phyloP scores from a whole-genome alignment of 2,797 vertebrate genomes.

The Alauda arvensis region DNA sequence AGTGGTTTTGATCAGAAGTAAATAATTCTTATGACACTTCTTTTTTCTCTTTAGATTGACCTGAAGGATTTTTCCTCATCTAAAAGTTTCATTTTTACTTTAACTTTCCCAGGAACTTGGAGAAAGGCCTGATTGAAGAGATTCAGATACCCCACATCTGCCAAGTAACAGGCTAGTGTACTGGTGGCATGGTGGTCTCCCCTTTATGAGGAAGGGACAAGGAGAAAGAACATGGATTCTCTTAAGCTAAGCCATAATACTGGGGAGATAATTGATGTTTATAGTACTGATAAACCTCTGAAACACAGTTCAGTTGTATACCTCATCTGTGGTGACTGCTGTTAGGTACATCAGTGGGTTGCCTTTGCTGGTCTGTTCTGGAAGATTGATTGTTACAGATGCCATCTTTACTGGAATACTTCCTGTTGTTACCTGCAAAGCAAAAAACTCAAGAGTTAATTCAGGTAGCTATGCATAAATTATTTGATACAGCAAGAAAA shows the following conservation, averaged over 20 bases:
- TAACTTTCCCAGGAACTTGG: neutral
- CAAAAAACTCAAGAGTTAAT: neutral
- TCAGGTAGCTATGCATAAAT: neutral
- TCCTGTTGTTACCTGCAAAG: slow-evolving; percentile 79
- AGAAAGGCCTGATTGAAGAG: neutral
- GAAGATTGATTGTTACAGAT: slow-evolving; percentile 78
- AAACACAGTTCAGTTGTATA: slow-evolving; percentile 21
- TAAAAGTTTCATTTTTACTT: neutral
- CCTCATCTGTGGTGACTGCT: slow-evolving; percentile 70
- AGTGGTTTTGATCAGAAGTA: neutral
- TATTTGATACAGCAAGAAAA: neutral
- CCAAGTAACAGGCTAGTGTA: neutral
- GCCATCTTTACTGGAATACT: slow-evolving; percentile 78
- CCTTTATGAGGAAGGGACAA: neutral
- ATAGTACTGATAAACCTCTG: neutral
- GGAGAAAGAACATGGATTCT: neutral
- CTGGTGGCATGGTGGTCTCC: neutral
- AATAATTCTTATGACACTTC: rapidly evolving
- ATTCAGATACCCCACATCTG: neutral
- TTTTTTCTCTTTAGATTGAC: neutral
- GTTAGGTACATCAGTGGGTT: slow-evolving; percentile 85
- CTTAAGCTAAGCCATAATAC: neutral
- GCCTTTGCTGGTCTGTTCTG: slow-evolving; percentile 73
- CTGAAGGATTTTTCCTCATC: neutral
- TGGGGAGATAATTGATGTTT: neutral